Base-by-base conservation (phyloP, 2,888 invertebrate species). In the Camptogramma bilineatum region DNA sequence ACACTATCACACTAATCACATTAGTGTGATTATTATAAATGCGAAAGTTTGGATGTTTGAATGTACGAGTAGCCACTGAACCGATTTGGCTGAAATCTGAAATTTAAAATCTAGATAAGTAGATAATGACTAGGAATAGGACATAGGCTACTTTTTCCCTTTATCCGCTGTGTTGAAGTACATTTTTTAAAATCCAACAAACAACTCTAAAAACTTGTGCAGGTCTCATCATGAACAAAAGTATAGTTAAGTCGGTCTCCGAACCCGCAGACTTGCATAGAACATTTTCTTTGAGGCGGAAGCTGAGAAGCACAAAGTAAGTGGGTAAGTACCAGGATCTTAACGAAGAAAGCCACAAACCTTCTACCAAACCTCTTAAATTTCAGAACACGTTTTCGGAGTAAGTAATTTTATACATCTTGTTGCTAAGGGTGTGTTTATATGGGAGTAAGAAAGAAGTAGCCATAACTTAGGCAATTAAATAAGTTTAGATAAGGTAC, bases 281-380 rank as follows among this genome's bases (percentile, higher is more conserved):
- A 54, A 53, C 31, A 34, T 59, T 52, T 64, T 64, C 59, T 59
- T 59, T 59, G 64, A 56, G 47, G 19, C 46, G 13, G n/a, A 28
- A 52, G 19, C 46, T 18, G 13, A 24, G 28, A 34, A 58, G 57
- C 50, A 48, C 46, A 60, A 64, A 60, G 47, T 54, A 55, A 51
- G 39, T 63, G 51, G 28, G 42, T 31, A 57, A 16, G 21, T 51
- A 54, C 54, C 46, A 59, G 59, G 55, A 58, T 59, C 54, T 64
- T 56, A 63, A 60, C 61, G 52, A 56, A 64, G 56, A 54, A 70
- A 68, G 62, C 72, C 69, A 56, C 72, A 72, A 72, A 70, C 72
- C 70, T 72, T 70, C 67, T 69, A 67, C 63, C 62, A 55, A 65
- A 68, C 67, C 66, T 66, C 64, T 71, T 69, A 71, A 66, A 71